phyloP scores from a whole-genome alignment of 2,113 vertebrate species.

The Semicossyphus pulcher region DNA sequence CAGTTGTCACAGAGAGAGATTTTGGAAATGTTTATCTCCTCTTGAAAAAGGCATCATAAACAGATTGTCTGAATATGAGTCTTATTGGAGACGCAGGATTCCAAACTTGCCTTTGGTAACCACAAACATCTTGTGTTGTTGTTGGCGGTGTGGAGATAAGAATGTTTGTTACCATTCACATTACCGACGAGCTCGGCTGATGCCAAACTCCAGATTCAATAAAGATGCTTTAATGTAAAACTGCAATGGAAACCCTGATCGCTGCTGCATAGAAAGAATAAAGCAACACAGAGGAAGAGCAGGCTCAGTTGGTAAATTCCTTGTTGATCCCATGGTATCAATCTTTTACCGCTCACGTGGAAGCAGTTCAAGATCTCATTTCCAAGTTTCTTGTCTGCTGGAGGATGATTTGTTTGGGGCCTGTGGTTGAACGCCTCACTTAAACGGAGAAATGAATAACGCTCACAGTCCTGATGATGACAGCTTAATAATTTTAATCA shows the following conservation, averaged over 20 bases:
- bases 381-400: slow-evolving; percentile 40
- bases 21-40: slow-evolving; percentile 39
- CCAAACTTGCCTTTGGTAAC: slow-evolving; percentile 44
- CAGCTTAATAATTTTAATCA: slow-evolving; percentile 34
- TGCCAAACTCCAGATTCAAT: slow-evolving; percentile 63
- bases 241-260: slow-evolving; percentile 62
- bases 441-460: slow-evolving; percentile 36
- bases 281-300: slow-evolving; percentile 51
- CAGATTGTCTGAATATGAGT: slow-evolving; percentile 34
- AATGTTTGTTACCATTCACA: slow-evolving; percentile 66
- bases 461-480: slow-evolving; percentile 39
- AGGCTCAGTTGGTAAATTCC: slow-evolving; percentile 58
- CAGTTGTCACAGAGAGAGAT: slow-evolving; percentile 34
- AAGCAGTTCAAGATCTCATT: slow-evolving; percentile 39
- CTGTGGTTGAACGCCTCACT: slow-evolving; percentile 46
- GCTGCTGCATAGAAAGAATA: slow-evolving; percentile 36
- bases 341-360: slow-evolving; percentile 58
- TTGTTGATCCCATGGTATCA: slow-evolving; percentile 60
- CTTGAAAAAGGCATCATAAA: slow-evolving; percentile 44
- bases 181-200: slow-evolving; percentile 41
- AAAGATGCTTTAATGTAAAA: slow-evolving; percentile 69
- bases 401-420: slow-evolving; percentile 54
- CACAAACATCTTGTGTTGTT: slow-evolving; percentile 71
- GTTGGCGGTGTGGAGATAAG: slow-evolving; percentile 59
- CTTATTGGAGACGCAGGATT: slow-evolving; percentile 38